A percentile compares a stretch with the other conserved stretches of the same genome.
These are phyloP conservation scores for Kuschelorhynchus macadamiae DNA, from an alignment of 2,888 invertebrate species.

Conservation along the genomic window DNA sequence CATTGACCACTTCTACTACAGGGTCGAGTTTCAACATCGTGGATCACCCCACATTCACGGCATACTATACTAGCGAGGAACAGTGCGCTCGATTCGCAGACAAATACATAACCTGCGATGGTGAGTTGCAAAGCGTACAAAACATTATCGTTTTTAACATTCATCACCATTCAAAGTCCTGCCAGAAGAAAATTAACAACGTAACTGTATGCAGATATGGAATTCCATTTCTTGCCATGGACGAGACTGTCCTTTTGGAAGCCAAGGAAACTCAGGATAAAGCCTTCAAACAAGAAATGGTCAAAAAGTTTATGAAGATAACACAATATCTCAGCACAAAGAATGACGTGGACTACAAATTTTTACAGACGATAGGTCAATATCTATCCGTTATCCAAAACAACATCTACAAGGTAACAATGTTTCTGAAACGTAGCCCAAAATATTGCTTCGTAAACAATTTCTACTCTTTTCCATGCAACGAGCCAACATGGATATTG, in stretches of 20 bases:
- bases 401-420: slow-evolving; percentile 17
- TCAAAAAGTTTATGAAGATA: not conserved
- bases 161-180: slow-evolving; percentile 8
- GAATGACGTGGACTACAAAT: not conserved
- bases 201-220: slow-evolving; percentile 3
- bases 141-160: not conserved
- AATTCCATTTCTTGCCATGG: slow-evolving; percentile 12
- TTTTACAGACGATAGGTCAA: not conserved
- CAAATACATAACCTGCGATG: not conserved
- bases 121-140: slow-evolving; percentile 3
- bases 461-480: too few relatives aligned
- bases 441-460: slow-evolving; percentile 24
- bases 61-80: not conserved
- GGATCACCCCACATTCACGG: slow-evolving; percentile 19
- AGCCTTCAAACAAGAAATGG: not conserved
- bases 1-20: slow-evolving; percentile 18
- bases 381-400: slow-evolving; percentile 17
- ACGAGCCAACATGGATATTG: too few relatives aligned
- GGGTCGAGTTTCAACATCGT: slow-evolving; percentile 29
- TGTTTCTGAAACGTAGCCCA: slow-evolving; percentile 22
- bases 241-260: slow-evolving; percentile 1
- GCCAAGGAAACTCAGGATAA: not conserved
- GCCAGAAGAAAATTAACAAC: not conserved
- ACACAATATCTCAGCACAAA: too few relatives aligned
- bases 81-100: not conserved